Evolutionary conservation across 1,140 invertebrate genomes (phyloP).

Genomic region (Hypothenemus hampei): DNA sequence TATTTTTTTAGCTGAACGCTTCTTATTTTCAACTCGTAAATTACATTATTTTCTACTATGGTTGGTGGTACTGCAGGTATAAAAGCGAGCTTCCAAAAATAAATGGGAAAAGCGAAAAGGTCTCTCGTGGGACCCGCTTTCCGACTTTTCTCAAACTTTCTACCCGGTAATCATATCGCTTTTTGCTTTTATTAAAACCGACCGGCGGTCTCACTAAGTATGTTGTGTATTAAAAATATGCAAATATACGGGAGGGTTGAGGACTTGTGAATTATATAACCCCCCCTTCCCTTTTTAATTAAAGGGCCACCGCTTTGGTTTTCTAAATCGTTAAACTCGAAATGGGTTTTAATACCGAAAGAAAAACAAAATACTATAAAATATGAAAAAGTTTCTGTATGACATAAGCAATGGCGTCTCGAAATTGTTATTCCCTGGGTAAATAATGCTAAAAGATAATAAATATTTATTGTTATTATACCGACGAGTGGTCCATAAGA

Average conservation of each 20-base stretch:
- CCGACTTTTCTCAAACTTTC: slow-evolving; percentile 13
- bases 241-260: slow-evolving; percentile 22
- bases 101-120: not conserved
- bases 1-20: slow-evolving; percentile 4
- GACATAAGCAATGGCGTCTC: not conserved
- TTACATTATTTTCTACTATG: not conserved
- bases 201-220: slow-evolving; percentile 19
- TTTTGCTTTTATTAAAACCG: slow-evolving; percentile 29
- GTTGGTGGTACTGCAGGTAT: not conserved
- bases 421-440: not conserved
- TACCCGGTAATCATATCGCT: slow-evolving; percentile 21
- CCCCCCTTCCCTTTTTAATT: slow-evolving; percentile 23
- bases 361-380: no score
- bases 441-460: slow-evolving; percentile 2
- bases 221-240: slow-evolving; percentile 30
- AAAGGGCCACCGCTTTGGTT: slow-evolving; percentile 10
- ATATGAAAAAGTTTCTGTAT: not conserved
- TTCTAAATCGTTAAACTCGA: slow-evolving; percentile 3
- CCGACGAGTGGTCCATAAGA: not conserved
- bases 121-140: not conserved
- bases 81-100: not conserved
- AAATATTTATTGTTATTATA: slow-evolving; percentile 13
- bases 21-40: slow-evolving; percentile 1
- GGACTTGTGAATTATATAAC: slow-evolving; percentile 26
- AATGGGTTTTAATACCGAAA: no score